A percentile compares a stretch with the other conserved stretches of the same genome.
Conservation (phyloP, 2,888 invertebrate species). For the Callyntrura guangdongensis region DNA sequence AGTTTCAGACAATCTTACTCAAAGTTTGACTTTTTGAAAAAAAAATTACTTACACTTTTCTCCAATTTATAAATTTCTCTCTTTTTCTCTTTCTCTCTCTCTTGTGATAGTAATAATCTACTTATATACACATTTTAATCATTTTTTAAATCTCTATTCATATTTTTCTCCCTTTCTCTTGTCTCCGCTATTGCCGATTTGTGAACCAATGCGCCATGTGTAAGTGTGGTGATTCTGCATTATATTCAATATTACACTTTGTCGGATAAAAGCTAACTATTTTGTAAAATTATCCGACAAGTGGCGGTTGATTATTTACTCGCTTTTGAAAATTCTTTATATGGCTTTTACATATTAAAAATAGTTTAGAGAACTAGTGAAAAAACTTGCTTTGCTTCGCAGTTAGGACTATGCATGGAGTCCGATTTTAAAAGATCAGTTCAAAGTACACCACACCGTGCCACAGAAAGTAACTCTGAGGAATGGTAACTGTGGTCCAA, state of each 20-base stretch:
- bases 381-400: slow-evolving; percentile 67
- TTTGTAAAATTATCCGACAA: too few species aligned
- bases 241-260: background rate
- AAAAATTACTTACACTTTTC: slow-evolving; percentile 16
- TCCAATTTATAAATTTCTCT: slow-evolving; percentile 45
- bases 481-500: slow-evolving; percentile 3
- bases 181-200: too few species aligned
- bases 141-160: slow-evolving; percentile 47
- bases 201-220: too few species aligned
- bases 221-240: too few species aligned
- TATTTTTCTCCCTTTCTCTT: background rate
- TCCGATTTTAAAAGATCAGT: slow-evolving; percentile 71
- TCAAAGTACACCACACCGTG: slow-evolving; percentile 12
- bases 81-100: slow-evolving; percentile 55
- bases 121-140: background rate
- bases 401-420: slow-evolving; percentile 82
- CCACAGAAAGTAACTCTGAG: background rate
- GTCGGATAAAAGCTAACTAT: background rate
- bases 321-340: background rate
- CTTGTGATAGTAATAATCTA: slow-evolving; percentile 36
- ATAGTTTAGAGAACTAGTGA: background rate
- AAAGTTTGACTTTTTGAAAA: background rate
- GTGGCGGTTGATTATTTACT: background rate
- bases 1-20: background rate
- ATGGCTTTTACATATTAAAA: background rate